phyloP scores from a whole-genome alignment of 1,140 invertebrate species.

The Tetranychus cinnabarinus region DNA sequence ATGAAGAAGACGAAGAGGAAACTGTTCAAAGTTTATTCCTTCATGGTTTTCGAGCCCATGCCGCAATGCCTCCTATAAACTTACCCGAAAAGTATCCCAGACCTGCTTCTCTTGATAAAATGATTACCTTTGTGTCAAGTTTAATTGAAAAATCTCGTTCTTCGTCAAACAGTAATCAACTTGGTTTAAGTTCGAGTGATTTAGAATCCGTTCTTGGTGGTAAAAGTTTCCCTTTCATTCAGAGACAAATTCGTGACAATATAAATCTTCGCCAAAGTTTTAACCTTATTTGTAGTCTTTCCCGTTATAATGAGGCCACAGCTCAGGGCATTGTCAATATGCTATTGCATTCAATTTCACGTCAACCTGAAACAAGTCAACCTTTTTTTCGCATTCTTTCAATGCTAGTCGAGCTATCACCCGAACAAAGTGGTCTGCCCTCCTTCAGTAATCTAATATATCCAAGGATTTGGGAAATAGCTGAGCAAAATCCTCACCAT shows the following conservation, averaged over 20 bases:
- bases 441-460: conserved; percentile 69
- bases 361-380: conserved; percentile 51
- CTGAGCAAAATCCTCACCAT: conserved; percentile 63
- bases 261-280: conserved; percentile 74
- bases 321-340: conserved; percentile 54
- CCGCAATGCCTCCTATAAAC: neutral
- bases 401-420: conserved; percentile 22
- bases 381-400: conserved; percentile 69
- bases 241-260: conserved; percentile 76
- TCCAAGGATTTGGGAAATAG: conserved; percentile 62
- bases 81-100: conserved; percentile 28
- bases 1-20: conserved; percentile 46
- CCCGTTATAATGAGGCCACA: conserved; percentile 61
- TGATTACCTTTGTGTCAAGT: conserved; percentile 67
- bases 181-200: conserved; percentile 51
- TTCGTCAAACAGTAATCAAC: conserved; percentile 31
- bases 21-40: neutral
- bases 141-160: conserved; percentile 66
- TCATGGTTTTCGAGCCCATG: neutral
- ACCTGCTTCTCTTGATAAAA: conserved; percentile 76
- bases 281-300: conserved; percentile 70
- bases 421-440: conserved; percentile 46
- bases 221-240: conserved; percentile 72
- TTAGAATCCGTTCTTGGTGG: conserved; percentile 56
- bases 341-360: conserved; percentile 66